Conservation (phyloP, 1,140 invertebrate genomes). For the Danaus plexippus region DNA sequence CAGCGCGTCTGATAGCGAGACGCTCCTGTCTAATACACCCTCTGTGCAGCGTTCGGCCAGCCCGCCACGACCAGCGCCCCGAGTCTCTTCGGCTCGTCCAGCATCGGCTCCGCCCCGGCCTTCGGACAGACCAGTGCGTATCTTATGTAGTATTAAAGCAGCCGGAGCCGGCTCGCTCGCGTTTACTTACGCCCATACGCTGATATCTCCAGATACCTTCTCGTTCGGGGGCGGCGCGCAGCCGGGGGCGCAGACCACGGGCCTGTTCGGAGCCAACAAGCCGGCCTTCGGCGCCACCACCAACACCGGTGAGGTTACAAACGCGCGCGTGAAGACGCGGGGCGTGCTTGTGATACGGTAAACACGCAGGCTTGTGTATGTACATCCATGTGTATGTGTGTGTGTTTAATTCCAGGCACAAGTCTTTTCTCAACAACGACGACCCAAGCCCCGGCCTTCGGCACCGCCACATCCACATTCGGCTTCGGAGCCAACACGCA, state of each 20-base stretch:
- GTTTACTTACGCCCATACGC: no score
- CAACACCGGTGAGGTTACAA: slow-evolving; percentile 58
- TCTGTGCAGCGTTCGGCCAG: slow-evolving; percentile 48
- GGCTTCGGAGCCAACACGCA: slow-evolving; percentile 46
- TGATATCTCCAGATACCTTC: slow-evolving; percentile 38
- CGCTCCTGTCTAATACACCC: no score
- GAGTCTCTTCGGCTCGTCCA: slow-evolving; percentile 69
- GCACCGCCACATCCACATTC: slow-evolving; percentile 46
- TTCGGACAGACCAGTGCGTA: slow-evolving; percentile 44
- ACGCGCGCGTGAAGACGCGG: no score
- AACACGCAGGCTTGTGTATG: no score
- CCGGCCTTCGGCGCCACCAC: slow-evolving; percentile 71
- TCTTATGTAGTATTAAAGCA: no score
- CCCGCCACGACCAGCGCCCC: slow-evolving; percentile 55
- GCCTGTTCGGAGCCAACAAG: slow-evolving; percentile 68
- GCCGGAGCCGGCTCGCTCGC: not conserved
- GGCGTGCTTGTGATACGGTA: no score
- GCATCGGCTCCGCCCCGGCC: slow-evolving; percentile 59
- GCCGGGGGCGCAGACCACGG: slow-evolving; percentile 47
- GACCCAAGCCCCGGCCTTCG: slow-evolving; percentile 54
- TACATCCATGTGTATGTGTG: not conserved
- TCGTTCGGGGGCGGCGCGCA: slow-evolving; percentile 64
- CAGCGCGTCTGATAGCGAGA: no score
- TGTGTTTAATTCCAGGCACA: slow-evolving; percentile 50
- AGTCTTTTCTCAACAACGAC: slow-evolving; percentile 54